A percentile compares a stretch with the other conserved stretches of the same genome.
phyloP scores from a whole-genome alignment of 2,113 vertebrate genomes.

The Murina feae region DNA sequence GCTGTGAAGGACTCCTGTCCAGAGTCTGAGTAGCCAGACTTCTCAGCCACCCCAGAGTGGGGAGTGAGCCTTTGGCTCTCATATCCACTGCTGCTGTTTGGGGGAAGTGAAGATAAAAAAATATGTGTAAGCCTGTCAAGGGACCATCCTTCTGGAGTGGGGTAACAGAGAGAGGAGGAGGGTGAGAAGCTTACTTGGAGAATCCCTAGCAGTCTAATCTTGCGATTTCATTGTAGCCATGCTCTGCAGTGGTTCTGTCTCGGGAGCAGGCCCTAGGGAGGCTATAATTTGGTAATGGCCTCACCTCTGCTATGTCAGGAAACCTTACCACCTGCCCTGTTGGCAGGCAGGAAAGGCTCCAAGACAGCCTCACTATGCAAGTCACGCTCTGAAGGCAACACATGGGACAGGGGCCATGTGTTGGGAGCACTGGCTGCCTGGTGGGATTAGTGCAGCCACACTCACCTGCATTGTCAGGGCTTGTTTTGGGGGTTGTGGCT shows the following conservation, averaged over 20 bases:
- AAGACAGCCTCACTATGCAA: not conserved
- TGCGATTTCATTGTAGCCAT: not conserved
- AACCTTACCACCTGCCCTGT: not conserved
- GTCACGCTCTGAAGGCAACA: not conserved
- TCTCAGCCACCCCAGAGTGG: not conserved
- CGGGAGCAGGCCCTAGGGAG: not conserved
- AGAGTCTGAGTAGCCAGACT: not conserved
- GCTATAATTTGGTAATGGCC: not conserved
- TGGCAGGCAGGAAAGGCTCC: not conserved
- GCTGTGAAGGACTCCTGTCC: not conserved
- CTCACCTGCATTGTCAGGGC: not conserved
- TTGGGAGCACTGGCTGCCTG: not conserved
- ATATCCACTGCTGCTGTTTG: not conserved
- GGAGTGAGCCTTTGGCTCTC: not conserved
- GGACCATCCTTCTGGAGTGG: not conserved
- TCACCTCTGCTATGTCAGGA: not conserved
- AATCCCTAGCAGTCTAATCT: not conserved
- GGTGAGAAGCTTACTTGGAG: not conserved
- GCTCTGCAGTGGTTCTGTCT: not conserved
- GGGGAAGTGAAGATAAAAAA: not conserved
- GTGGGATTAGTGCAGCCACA: not conserved
- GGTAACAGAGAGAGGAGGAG: not conserved
- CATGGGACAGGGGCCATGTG: not conserved
- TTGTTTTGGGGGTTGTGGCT: conserved; percentile 48
- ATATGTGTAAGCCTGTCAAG: too few relatives aligned